These are phyloP conservation scores for Aptenodytes patagonicus DNA, from an alignment of 2,113 vertebrate species.

Conservation along the genomic window DNA sequence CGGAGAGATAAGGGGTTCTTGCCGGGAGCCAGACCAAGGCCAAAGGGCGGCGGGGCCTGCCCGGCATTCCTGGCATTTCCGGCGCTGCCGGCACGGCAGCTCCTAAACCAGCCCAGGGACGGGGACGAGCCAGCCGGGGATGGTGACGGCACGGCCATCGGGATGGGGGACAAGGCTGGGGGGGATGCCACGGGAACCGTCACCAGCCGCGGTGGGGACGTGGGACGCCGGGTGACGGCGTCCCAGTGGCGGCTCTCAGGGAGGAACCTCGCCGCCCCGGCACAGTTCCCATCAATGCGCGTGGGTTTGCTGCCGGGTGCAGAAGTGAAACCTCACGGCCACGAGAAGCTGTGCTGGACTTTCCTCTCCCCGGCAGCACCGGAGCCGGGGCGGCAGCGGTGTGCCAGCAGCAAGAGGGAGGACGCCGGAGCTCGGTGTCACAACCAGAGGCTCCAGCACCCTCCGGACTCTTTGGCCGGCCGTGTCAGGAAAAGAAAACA, in stretches of 20 bases:
- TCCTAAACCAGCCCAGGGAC: not conserved
- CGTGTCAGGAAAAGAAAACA: not conserved
- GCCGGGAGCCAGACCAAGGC: not conserved
- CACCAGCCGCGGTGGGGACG: not conserved
- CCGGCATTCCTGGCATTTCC: not conserved
- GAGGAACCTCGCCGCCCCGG: not conserved
- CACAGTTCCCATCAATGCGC: not conserved
- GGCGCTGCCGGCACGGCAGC: fast-evolving
- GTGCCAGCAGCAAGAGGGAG: not conserved
- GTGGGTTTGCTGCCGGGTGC: not conserved
- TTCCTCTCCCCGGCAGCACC: not conserved
- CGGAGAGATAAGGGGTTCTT: not conserved
- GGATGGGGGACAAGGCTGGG: not conserved
- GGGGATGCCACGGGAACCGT: not conserved
- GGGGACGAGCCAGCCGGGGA: too few relatives aligned
- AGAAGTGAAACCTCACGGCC: not conserved
- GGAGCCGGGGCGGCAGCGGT: not conserved
- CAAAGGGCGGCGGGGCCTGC: not conserved
- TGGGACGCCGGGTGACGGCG: fast-evolving
- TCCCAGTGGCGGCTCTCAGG: too few relatives aligned
- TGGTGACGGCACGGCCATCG: not conserved
- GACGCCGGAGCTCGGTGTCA: fast-evolving
- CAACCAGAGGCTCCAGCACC: not conserved
- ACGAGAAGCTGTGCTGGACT: not conserved
- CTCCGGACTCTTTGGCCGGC: not conserved